Conservation (phyloP, 2,888 invertebrate species). For the Eilema sororculum region DNA sequence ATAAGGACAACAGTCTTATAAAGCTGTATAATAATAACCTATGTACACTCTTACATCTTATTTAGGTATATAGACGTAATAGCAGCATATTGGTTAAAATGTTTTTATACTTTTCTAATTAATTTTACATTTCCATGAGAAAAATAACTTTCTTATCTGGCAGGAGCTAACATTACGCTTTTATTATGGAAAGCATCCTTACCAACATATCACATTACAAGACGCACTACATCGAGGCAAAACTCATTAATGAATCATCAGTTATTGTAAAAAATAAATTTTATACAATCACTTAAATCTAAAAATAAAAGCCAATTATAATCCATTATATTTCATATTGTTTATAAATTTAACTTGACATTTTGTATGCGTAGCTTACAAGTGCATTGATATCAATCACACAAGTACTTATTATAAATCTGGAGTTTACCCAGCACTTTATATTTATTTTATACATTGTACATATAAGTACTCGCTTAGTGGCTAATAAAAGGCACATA, state of each 20-base stretch:
- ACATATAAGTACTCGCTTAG: conserved; percentile 61
- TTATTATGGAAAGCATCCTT: not conserved
- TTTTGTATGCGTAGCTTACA: not conserved
- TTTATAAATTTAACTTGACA: not conserved
- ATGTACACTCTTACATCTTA: conserved; percentile 21
- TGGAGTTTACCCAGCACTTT: conserved; percentile 15
- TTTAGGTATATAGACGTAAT: not conserved
- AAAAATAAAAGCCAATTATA: conserved; percentile 3
- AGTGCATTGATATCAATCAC: not conserved
- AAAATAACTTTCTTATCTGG: not conserved
- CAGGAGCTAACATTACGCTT: not conserved
- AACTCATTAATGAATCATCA: not conserved
- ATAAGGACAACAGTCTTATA: conserved; percentile 75
- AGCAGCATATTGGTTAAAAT: not conserved
- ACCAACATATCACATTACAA: not conserved
- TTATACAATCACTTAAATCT: not conserved
- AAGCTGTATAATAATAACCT: conserved; percentile 57
- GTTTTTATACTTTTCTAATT: not conserved
- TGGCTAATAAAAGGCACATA: conserved; percentile 71
- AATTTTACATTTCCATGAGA: not conserved
- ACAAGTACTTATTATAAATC: not conserved
- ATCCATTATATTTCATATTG: not conserved
- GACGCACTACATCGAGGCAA: not conserved
- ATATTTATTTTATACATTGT: conserved; percentile 37
- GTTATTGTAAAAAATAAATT: not conserved